Evolutionary conservation across 53 echinoderm and acorn worm genomes (phyloP).

Genomic region (Luidia sarsii): DNA sequence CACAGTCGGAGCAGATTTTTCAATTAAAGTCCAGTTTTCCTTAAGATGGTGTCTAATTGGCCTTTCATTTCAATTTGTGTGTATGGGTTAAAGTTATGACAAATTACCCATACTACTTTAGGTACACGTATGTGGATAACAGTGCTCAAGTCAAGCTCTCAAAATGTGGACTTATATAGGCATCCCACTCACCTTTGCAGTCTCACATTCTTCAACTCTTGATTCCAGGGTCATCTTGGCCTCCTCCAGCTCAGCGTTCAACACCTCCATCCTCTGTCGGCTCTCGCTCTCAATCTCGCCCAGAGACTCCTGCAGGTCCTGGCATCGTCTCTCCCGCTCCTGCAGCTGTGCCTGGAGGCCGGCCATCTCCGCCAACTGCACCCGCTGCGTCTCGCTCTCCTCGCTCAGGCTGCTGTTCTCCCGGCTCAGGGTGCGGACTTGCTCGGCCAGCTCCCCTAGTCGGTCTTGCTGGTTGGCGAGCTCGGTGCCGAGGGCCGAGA

Average conservation of each 20-base stretch:
- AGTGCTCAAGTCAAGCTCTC: no score
- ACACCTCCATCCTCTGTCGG: conserved; percentile 20
- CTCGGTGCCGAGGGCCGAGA: conserved; percentile 57
- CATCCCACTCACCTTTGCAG: conserved; percentile 53
- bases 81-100: no score
- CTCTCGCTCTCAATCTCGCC: not conserved
- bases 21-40: no score
- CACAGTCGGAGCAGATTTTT: no score
- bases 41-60: no score
- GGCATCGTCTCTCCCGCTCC: not conserved
- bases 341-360: conserved; percentile 16
- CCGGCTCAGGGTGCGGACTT: conserved; percentile 1
- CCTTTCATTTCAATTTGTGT: no score
- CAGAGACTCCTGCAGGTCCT: conserved; percentile 13
- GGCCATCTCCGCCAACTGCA: conserved; percentile 20
- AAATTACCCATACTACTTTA: no score
- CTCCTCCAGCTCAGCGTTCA: conserved; percentile 39
- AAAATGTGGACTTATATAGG: no score
- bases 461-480: conserved; percentile 44
- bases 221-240: conserved; percentile 39
- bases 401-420: conserved; percentile 12
- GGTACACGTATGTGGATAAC: no score
- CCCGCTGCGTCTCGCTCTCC: not conserved
- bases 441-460: not conserved
- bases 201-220: conserved; percentile 43